phyloP scores from a whole-genome alignment of 2,888 invertebrate species.

The Incurvaria masculella region DNA sequence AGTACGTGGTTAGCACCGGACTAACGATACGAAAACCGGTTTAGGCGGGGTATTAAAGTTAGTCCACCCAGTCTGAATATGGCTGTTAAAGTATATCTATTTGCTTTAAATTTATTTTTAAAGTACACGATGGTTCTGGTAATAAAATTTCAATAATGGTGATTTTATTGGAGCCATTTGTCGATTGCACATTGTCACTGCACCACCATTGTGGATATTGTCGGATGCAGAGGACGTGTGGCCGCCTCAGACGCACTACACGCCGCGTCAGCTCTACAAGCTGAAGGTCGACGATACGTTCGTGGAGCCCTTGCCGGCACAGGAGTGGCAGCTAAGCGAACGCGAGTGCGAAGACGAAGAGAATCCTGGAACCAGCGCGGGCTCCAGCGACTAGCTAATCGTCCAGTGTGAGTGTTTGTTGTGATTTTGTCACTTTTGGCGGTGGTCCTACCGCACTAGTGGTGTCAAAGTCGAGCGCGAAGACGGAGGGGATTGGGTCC shows the following conservation, averaged over 20 bases:
- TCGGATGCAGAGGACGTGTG: conserved; percentile 42
- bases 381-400: conserved; percentile 27
- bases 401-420: too few relatives aligned
- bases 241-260: conserved; percentile 43
- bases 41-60: too few relatives aligned
- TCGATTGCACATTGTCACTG: not conserved
- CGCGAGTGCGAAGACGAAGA: conserved; percentile 31
- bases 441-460: too few relatives aligned
- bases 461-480: too few relatives aligned
- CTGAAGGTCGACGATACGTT: conserved; percentile 44
- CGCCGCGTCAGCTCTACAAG: conserved; percentile 39
- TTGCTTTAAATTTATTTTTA: too few relatives aligned
- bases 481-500: too few relatives aligned
- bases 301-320: conserved; percentile 43
- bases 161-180: not conserved
- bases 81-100: too few relatives aligned
- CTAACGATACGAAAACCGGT: too few relatives aligned
- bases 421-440: too few relatives aligned
- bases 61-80: too few relatives aligned
- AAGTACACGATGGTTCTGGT: too few relatives aligned
- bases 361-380: conserved; percentile 26
- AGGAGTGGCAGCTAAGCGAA: conserved; percentile 44
- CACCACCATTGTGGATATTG: not conserved
- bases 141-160: not conserved
- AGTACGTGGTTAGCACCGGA: too few relatives aligned